Base-by-base conservation (phyloP, 35 echinoderm and acorn worm genomes). In the Antedon bifida region DNA sequence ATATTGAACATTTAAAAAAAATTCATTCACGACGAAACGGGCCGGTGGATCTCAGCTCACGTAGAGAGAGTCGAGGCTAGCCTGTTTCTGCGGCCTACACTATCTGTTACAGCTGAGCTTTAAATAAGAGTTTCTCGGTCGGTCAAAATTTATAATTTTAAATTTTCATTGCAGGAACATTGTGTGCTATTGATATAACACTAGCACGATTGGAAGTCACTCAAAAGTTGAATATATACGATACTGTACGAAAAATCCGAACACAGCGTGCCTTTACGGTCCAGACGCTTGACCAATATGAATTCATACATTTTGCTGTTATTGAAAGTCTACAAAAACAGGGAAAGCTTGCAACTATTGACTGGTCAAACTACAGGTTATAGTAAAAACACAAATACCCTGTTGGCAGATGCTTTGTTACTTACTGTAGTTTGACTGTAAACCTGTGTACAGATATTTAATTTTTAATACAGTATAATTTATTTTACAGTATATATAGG, bases 261-360 rank as follows among this genome's bases (percentile, higher is more conserved):
- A 89, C 88, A 16, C 95, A 99, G 86, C 83, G 95, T 46, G 95
- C 95, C 14, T 99, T 93, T 83, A 99, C 85, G 55, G 91, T 99
- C n/a, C 95, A 99, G 77, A 99, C 95, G 3, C 90, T 91, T 0
- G 95, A 99, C 78, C 95, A 99, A 75, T 99, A 93, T 35, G 91
- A 99, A 78, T 99, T 99, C 83, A 93, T 90, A 36, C 92, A 92
- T 88, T 91, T 99, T 83, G 87, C 95, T 32, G 76, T 99, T 33
- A 74, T 92, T 12, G 95, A 99, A 83, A 86, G 88, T 75, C 88
- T 88, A 39, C 95, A 92, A 75, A 51, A 78, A 10, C 36, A 81
- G 31, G 88, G 88, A 30, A 83, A 91, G 81, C 85, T 99, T 7
- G 9, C 51, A 19, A 64, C 7, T 12, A 26, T 64, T 2, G 51